Conservation (phyloP, 2,797 vertebrate species). For the Neosalanx taihuensis region DNA sequence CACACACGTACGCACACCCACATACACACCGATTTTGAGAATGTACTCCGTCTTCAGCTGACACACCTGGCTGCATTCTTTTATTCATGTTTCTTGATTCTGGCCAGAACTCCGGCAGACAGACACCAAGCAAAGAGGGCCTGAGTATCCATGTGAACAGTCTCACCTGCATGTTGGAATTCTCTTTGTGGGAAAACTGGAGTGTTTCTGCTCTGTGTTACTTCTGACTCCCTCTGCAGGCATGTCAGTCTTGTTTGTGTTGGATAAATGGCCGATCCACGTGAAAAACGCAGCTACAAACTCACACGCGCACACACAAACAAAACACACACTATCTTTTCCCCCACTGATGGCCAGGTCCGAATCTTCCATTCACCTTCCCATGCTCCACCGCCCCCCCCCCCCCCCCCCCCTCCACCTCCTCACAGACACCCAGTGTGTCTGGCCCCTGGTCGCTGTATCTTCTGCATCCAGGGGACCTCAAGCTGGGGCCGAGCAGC, state of each 20-base stretch:
- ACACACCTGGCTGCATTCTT: not conserved
- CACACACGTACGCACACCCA: no score
- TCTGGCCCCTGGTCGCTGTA: constrained; percentile 28
- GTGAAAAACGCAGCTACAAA: not conserved
- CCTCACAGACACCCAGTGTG: constrained; percentile 14
- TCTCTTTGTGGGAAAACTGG: constrained; percentile 54
- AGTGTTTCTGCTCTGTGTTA: constrained; percentile 51
- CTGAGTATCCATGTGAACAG: constrained; percentile 67
- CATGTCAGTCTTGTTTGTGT: constrained; percentile 35
- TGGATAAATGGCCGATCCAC: not conserved
- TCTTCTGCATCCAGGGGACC: constrained; percentile 56
- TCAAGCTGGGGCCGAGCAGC: constrained; percentile 62
- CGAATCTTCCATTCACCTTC: constrained; percentile 12
- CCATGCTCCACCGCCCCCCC: not conserved
- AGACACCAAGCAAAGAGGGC: constrained; percentile 44
- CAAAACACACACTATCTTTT: constrained; percentile 16
- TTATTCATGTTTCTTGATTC: constrained; percentile 46
- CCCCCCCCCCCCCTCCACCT: not conserved
- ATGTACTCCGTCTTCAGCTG: not conserved
- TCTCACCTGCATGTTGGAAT: constrained; percentile 74
- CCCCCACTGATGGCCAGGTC: constrained; percentile 2
- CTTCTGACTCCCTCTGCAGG: constrained; percentile 44
- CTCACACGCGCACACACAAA: not conserved
- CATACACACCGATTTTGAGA: no score
- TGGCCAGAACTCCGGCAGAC: constrained; percentile 7